Base-by-base conservation (phyloP, 1,140 invertebrate species). In the Orchesella cincta region DNA sequence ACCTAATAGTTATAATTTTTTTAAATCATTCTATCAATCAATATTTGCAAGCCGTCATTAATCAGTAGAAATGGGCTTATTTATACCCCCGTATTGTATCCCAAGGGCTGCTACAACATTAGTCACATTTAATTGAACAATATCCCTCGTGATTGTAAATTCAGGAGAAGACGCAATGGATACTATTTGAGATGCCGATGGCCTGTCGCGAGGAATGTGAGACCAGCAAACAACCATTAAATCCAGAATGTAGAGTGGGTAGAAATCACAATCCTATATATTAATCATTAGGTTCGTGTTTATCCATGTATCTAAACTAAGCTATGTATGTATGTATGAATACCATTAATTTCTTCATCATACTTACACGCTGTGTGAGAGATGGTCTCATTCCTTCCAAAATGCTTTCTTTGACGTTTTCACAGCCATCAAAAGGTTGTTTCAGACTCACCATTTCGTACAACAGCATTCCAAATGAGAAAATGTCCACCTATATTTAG, bases 391-490 rank as follows among this genome's bases (percentile, higher is more conserved):
- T 94, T 54, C 97, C 97, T 85, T 98, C 96, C 34, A 99, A 86
- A 34, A 99, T 94, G 81, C 94, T 94, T 82, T 98, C 96, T 84
- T 98, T 98, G 1, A 98, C 94, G 20, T 95, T 94, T 84, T 98
- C 96, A 82, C 97, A 93, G 80, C 95, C 90, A 83, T 98, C 95
- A 83, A 98, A 98, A 0, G 98, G 97, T 84, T 95, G 93, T 71
- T 95, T 92, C 34, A 98, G 88, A 2, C 95, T 97, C 20, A 98
- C 86, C 57, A 99, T 88, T 86, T 99, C 98, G 86, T 98, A 99
- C 78, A 99, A 89, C 82, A 99, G 94, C 96, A 99, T 99, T n/a
- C 96, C 97, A 87, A 98, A 99, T 0, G 97, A 98, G 85, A 98
- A 99, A 81, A 96, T 97, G 84, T 99, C 98, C 20, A 98, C 96